phyloP scores from a whole-genome alignment of 2,888 invertebrate genomes.

The Eumerus sabulonum region DNA sequence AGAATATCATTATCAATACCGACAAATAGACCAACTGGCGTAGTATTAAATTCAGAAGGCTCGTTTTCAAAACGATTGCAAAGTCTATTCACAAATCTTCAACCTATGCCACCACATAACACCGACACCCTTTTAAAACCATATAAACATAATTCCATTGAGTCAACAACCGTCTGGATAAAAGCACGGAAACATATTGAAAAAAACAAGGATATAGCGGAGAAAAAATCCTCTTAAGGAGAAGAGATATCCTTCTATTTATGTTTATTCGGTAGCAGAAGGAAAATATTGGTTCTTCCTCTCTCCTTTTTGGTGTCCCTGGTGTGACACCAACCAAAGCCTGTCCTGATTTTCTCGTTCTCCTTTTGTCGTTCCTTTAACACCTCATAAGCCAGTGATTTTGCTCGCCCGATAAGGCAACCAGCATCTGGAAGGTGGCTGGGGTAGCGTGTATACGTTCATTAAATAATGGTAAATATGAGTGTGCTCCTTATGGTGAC shows the following conservation, averaged over 20 bases:
- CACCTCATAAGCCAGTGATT: conserved; percentile 25
- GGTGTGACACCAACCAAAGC: too few relatives aligned
- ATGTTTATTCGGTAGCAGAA: conserved; percentile 8
- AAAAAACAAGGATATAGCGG: conserved; percentile 5
- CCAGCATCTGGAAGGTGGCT: conserved; percentile 3
- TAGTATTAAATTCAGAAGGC: too few relatives aligned
- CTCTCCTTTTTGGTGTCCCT: not conserved
- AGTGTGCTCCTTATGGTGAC: not conserved
- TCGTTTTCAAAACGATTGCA: too few relatives aligned
- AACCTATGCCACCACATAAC: not conserved
- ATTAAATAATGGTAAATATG: too few relatives aligned
- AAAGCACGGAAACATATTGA: conserved; percentile 13
- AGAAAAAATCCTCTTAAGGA: not conserved
- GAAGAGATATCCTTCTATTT: not conserved
- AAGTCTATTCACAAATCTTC: not conserved
- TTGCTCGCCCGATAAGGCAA: conserved; percentile 17
- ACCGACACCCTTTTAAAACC: conserved; percentile 7
- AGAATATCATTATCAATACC: too few relatives aligned
- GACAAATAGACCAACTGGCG: too few relatives aligned
- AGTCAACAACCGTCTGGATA: conserved; percentile 9
- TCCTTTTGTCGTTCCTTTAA: conserved; percentile 8
- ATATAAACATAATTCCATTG: conserved; percentile 8
- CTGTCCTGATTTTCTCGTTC: too few relatives aligned
- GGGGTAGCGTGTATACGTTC: too few relatives aligned
- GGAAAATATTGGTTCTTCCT: not conserved